Percentiles rank a stretch among this genome's conserved stretches.
These are phyloP conservation scores for Nemopilema nomurai DNA, from an alignment of 30 jellyfish, hydroid and myxozoan genomes.

Conservation along the genomic window DNA sequence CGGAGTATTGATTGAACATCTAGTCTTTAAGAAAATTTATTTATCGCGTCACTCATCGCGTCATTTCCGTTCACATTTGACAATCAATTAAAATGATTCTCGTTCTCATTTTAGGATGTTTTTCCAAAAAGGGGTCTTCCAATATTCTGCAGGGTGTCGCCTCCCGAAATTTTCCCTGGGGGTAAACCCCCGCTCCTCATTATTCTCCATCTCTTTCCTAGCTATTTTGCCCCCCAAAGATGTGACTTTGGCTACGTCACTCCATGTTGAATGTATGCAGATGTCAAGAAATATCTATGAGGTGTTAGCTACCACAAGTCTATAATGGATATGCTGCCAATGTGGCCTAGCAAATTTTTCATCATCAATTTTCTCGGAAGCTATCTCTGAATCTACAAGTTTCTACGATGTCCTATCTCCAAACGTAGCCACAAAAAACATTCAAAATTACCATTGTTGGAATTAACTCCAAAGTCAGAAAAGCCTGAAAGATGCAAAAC, in stretches of 20 bases:
- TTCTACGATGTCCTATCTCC: slow-evolving; percentile 16
- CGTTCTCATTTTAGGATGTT: too few relatives aligned
- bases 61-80: too few relatives aligned
- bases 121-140: too few relatives aligned
- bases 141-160: too few relatives aligned
- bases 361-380: slow-evolving; percentile 18
- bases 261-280: slow-evolving; percentile 32
- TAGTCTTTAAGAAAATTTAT: too few relatives aligned
- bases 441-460: slow-evolving; percentile 9
- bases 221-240: too few relatives aligned
- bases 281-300: slow-evolving; percentile 25
- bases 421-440: slow-evolving; percentile 9
- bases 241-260: neutral
- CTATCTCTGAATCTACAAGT: slow-evolving; percentile 29
- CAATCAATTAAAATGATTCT: too few relatives aligned
- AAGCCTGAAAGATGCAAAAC: neutral
- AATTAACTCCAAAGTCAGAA: slow-evolving; percentile 8
- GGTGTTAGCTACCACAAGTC: slow-evolving; percentile 46
- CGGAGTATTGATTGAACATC: too few relatives aligned
- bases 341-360: slow-evolving; percentile 43
- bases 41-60: too few relatives aligned
- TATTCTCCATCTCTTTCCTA: too few relatives aligned
- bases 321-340: slow-evolving; percentile 42
- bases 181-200: too few relatives aligned
- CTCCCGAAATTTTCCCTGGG: too few relatives aligned